Evolutionary conservation across 2,113 vertebrate genomes (phyloP).

Genomic region (Daphoenositta chrysoptera): DNA sequence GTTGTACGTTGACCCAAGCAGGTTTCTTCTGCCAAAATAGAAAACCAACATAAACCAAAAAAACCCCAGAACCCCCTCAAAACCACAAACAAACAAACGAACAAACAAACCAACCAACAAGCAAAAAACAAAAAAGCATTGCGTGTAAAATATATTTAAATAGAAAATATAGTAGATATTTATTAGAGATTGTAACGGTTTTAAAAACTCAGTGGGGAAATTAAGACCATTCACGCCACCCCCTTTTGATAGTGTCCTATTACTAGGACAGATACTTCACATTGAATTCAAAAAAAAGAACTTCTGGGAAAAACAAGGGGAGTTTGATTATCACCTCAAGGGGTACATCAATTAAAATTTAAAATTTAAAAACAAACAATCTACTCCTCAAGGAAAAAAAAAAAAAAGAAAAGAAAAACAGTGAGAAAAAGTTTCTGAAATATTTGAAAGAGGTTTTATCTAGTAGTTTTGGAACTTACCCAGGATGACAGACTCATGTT

Average conservation of each 20-base stretch:
- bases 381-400: not conserved
- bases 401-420: not conserved
- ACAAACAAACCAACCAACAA: no score
- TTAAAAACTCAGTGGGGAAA: not conserved
- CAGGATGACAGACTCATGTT: not conserved
- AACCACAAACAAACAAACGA: not conserved
- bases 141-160: not conserved
- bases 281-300: not conserved
- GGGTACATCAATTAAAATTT: rapidly evolving
- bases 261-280: not conserved
- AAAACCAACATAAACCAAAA: not conserved
- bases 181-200: not conserved
- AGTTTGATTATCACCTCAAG: not conserved
- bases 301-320: not conserved
- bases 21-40: not conserved
- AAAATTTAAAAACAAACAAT: not conserved
- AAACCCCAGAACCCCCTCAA: rapidly evolving
- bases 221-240: rapidly evolving
- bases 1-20: not conserved
- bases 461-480: not conserved
- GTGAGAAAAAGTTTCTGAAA: not conserved
- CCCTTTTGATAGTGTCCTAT: not conserved
- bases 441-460: not conserved
- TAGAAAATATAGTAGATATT: not conserved
- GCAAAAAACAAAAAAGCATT: no score